A percentile compares a stretch with the other conserved stretches of the same genome.
phyloP scores from a whole-genome alignment of 2,113 vertebrate genomes.

The Myotis lucifugus region DNA sequence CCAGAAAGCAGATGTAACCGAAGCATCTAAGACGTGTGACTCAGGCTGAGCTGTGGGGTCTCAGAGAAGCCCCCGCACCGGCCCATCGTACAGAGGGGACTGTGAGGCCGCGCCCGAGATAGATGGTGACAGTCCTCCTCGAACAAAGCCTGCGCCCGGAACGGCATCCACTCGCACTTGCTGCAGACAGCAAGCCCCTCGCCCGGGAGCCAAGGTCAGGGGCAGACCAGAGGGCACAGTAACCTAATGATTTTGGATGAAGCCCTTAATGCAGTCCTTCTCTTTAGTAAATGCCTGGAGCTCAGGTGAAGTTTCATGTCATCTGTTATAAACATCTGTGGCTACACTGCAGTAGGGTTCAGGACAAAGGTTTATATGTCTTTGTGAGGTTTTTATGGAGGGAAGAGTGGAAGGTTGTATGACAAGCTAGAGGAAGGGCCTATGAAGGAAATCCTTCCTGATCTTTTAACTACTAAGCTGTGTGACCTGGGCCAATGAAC shows the following conservation, averaged over 20 bases:
- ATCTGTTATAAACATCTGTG: background rate
- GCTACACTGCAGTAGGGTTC: background rate
- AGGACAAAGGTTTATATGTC: background rate
- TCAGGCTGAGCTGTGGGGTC: accelerated
- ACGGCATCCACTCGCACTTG: background rate
- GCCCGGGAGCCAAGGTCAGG: background rate
- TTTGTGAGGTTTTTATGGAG: background rate
- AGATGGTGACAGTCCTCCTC: background rate
- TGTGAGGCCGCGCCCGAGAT: background rate
- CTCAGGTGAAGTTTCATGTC: background rate
- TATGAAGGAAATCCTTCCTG: background rate
- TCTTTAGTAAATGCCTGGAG: background rate
- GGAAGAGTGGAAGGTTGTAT: no score
- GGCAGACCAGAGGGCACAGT: background rate
- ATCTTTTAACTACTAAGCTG: background rate
- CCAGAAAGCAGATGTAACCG: background rate
- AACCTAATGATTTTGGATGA: background rate
- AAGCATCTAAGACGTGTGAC: background rate
- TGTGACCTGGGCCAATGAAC: background rate
- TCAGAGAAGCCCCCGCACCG: background rate
- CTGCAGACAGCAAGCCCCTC: background rate
- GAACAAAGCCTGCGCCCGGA: background rate
- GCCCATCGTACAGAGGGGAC: background rate
- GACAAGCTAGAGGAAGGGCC: background rate
- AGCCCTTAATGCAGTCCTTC: background rate